Base-by-base conservation (phyloP, 2,888 invertebrate genomes). In the Drosophila nigritarsus region DNA sequence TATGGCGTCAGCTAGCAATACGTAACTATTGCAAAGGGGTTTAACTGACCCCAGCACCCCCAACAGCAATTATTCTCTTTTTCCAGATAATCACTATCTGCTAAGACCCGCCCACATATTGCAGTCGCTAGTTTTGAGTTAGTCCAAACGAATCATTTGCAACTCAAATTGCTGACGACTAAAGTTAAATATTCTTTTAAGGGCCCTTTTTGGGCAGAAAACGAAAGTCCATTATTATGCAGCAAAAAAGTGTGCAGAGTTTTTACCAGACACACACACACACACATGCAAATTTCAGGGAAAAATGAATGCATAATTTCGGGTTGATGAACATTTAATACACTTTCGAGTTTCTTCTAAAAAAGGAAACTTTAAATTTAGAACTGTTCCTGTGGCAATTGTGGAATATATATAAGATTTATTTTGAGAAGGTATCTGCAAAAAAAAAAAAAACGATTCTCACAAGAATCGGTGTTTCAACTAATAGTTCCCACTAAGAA, bases 211-310 rank as follows among this genome's bases (percentile, higher is more conserved):
- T 50, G 49, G 48, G 34, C 29, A 38, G 56, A 65, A 62, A 78
- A 72, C 30, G 69, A 87, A 86, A 89, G 86, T 85, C 89, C 73
- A 76, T 88, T 83, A 87, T 87, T 88, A 90, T 88, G 86, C 90
- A 73, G 69, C 78, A 86, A 76, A 74, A 75, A 73, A 66, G 34
- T 67, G 49, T 49, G 32, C 55, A 68, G 38, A 34, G 29, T 40
- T 69, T 71, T 66, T 24, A 20, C 45, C 45, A 62, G 51, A 60
- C 60, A 55, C 20, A 48, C 13, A 20, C 20, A 20, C 20, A 20
- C 20, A 62, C 38, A 62, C 42, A 50, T 34, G 42, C 34, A 55
- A 20, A 61, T 49, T 45, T 55, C 61, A 2, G 4, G 24, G 8
- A 45, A 45, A 42, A 24, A 42, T 42, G 7, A 20, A 20, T 15